These are phyloP conservation scores for Beroe ovata DNA, from an alignment of 37 sponge, comb jelly and placozoan genomes.

Conservation along the genomic window DNA sequence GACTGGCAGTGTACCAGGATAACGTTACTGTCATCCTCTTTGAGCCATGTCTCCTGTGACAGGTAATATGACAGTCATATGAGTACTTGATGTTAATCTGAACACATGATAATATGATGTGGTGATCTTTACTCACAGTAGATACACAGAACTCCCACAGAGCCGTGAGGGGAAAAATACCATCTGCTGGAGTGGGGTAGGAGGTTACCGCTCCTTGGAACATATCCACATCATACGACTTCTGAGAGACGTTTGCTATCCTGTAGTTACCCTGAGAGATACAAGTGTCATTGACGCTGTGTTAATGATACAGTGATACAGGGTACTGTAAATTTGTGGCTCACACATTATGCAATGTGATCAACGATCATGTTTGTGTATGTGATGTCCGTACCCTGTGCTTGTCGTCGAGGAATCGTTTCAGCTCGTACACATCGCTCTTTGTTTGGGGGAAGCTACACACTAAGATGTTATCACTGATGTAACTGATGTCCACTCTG, in stretches of 20 bases:
- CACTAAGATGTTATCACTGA: conserved; percentile 53
- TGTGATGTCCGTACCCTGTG: conserved; percentile 43
- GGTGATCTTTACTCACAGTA: conserved; percentile 1
- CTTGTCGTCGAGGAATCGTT: conserved; percentile 53
- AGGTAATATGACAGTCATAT: too few relatives aligned
- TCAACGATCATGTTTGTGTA: too few relatives aligned
- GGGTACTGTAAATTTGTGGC: too few relatives aligned
- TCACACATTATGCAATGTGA: too few relatives aligned
- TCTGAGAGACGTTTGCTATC: conserved; percentile 51
- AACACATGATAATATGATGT: too few relatives aligned
- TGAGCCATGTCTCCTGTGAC: conserved; percentile 29
- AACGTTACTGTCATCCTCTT: conserved; percentile 52
- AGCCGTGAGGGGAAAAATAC: neutral
- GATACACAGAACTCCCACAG: conserved; percentile 51
- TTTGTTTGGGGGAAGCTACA: conserved; percentile 51
- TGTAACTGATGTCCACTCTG: conserved; percentile 47
- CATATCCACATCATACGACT: conserved; percentile 23
- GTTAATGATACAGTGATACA: too few relatives aligned
- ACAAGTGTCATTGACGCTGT: too few relatives aligned
- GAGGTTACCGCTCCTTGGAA: conserved; percentile 9
- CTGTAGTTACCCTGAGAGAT: conserved; percentile 32
- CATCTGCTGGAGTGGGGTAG: conserved; percentile 21
- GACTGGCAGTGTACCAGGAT: conserved; percentile 55
- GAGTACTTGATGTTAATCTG: too few relatives aligned
- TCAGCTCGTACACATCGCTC: conserved; percentile 64